phyloP scores from a whole-genome alignment of 1,140 invertebrate genomes.

The Hycleus cichorii region DNA sequence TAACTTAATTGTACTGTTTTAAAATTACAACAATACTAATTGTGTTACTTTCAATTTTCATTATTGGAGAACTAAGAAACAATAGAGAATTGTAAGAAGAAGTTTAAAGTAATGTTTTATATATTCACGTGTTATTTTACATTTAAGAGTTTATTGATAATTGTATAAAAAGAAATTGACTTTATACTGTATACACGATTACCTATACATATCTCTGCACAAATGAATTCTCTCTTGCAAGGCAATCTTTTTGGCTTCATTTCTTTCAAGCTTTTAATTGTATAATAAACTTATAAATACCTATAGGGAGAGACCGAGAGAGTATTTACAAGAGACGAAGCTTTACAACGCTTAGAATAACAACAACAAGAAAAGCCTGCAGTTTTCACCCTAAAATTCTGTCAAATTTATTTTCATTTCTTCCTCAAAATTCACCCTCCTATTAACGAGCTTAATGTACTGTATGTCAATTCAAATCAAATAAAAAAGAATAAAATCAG shows the following conservation, averaged over 20 bases:
- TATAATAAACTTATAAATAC: constrained; percentile 2
- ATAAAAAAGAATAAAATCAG: constrained; percentile 1
- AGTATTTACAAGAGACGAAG: no score
- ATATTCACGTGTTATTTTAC: constrained; percentile 11
- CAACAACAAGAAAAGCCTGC: no score
- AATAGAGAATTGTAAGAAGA: no score
- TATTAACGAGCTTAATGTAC: constrained; percentile 37
- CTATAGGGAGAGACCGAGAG: not conserved
- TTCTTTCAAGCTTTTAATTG: constrained; percentile 11
- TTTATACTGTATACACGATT: no score
- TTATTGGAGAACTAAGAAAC: no score
- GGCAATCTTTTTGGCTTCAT: constrained; percentile 5
- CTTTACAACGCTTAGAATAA: no score
- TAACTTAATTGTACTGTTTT: no score
- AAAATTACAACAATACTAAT: no score
- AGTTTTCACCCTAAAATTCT: no score
- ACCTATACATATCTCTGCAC: constrained; percentile 16
- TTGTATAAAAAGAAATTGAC: constrained; percentile 1
- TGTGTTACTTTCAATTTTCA: no score
- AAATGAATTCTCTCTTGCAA: not conserved
- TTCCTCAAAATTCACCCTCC: not conserved
- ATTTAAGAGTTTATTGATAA: constrained; percentile 9
- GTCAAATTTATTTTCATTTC: no score
- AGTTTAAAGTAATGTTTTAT: constrained; percentile 8
- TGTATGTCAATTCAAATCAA: constrained; percentile 38